Base-by-base conservation (phyloP, 2,113 vertebrate species). In the Hemicordylus capensis region DNA sequence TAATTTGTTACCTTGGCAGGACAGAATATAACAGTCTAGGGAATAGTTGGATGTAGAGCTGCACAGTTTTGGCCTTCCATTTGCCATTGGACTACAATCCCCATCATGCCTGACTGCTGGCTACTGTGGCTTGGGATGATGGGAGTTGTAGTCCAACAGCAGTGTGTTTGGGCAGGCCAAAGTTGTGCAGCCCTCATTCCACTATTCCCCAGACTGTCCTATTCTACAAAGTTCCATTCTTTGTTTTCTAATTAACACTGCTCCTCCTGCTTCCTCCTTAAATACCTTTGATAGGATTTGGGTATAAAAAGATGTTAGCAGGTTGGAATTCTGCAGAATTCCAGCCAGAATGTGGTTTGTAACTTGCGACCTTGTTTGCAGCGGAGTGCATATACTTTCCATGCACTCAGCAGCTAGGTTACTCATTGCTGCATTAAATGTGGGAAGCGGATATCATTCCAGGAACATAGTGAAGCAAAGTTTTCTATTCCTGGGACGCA, bases 41-140 rank as follows among this genome's bases (percentile, higher is more conserved):
- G 44, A 88, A 90, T 80, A 77, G 75, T 86, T 84, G 63, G 70
- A 22, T 28, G n/a, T n/a, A n/a, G n/a, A n/a, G n/a, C n/a, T n/a
- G n/a, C n/a, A n/a, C n/a, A n/a, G n/a, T n/a, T n/a, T 6, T 44
- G 6, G 12, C 2, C 46, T 26, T 7, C n/a, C 28, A n/a, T n/a
- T n/a, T n/a, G n/a, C n/a, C n/a, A n/a, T n/a, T n/a, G n/a, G n/a
- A n/a, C n/a, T n/a, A n/a, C n/a, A n/a, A n/a, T n/a, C n/a, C n/a
- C n/a, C n/a, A n/a, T n/a, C n/a, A n/a, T n/a, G n/a, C n/a, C n/a
- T n/a, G n/a, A n/a, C n/a, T n/a, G n/a, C n/a, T n/a, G n/a, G n/a
- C n/a, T n/a, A n/a, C n/a, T n/a, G n/a, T n/a, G n/a, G n/a, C n/a
- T n/a, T n/a, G n/a, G n/a, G n/a, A n/a, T n/a, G n/a, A n/a, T n/a